Base-by-base conservation (phyloP, 2,113 vertebrate genomes). In the Callocephalon fimbriatum region DNA sequence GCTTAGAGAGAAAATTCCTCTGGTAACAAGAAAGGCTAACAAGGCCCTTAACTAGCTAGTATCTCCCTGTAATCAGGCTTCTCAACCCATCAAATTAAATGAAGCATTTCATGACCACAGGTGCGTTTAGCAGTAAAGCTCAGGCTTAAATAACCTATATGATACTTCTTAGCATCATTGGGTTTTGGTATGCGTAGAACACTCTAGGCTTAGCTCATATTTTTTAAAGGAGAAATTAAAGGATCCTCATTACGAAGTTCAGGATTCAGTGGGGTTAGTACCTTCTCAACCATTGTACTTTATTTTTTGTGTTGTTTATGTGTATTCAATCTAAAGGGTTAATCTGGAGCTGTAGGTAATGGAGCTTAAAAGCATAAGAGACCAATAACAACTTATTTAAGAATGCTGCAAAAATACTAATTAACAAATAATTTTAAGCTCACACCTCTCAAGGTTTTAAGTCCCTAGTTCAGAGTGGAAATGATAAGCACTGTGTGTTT, bases 1-100 rank as follows among this genome's bases (percentile, higher is more conserved):
- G 37, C 76, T 92, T 84, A 48, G 51, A 81, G 56, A 96, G 56
- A 92, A 86, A 85, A 91, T 85, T 92, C 73, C n/a, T 93, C 61
- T 85, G n/a, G 48, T 88, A 91, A 95, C 37, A 56, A 53, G 84
- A 68, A 95, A 92, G 48, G 15, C 67, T 84, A 18, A 18, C 65
- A 81, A 91, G 85, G 40, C 22, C 76, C 26, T 45, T 56, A 91
- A 65, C 42, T 62, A 90, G 51, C 51, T 80, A 26, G 76, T 74
- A 78, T 81, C 68, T 95, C 56, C 65, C 84, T 6, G 3, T 72
- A 56, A 27, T 61, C 27, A 17, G 56, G 29, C 27, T 88, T 92
- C 83, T 89, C 59, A 70, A 77, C 47, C 32, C 13, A 68, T 75
- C n/a, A 75, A 72, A 80, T 48, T 51, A 74, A 95, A 68, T 68